Base-by-base conservation (phyloP, 2,797 vertebrate species). In the Pseudochaenichthys georgianus region DNA sequence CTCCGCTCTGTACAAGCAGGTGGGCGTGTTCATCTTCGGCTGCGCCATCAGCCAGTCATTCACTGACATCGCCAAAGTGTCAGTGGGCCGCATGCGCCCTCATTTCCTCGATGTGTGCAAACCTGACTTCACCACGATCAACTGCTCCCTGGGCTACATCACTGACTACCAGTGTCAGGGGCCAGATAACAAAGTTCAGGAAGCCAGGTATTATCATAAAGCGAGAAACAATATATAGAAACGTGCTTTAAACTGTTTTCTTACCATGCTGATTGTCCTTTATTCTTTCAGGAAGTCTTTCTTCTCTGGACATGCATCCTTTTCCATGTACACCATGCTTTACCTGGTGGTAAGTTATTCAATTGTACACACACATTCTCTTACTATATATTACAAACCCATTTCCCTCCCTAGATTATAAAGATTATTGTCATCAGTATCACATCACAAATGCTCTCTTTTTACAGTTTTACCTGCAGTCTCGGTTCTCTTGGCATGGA, bases 281-380 rank as follows among this genome's bases (percentile, higher is more conserved):
- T 92, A 57, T 64, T 92, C 34, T 87, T 93, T 15, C 94, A 99
- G 98, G 94, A 99, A 97, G 88, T 99, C 98, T 23, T 99, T 99
- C 94, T 99, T 98, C 95, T 99, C 98, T 0, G 98, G 98, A 77
- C 98, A 99, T 0, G 97, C 98, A 0, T 99, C 98, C 3, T 99
- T 99, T 94, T 99, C 98, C 78, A 97, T 99, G 95, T 99, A 97
- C 92, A 98, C 97, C 58, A 99, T 99, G 98, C 95, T 99, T 41
- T 99, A 99, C 85, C 93, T 99, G 89, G 97, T 96, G 96, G 98
- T 99, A 93, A 98, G 98, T 97, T 84, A 57, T 5, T 53, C 5
- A 9, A 21, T 16, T 9, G 3, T 55, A 13, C 31, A 38, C 8
- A 38, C 34, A 38, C 34, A 9, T 38, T 38, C 34, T 38, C 34